phyloP scores from a whole-genome alignment of 92 coral and sea anemone species.

The Paragorgia papillata region DNA sequence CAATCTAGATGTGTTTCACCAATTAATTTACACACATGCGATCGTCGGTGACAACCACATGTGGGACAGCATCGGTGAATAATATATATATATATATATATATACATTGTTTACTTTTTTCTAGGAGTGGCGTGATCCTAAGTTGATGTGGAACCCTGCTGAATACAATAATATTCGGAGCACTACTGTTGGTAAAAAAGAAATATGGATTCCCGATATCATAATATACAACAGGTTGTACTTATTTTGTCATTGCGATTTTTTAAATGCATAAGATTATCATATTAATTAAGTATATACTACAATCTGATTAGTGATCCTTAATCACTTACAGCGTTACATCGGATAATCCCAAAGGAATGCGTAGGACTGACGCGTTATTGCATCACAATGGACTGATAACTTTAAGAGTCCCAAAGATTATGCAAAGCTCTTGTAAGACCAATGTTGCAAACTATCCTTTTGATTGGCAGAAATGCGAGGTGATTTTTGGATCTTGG shows the following conservation, averaged over 20 bases:
- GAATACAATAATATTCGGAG: slow-evolving; percentile 59
- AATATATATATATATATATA: too few relatives aligned
- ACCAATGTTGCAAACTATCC: slow-evolving; percentile 79
- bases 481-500: slow-evolving; percentile 91
- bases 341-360: not conserved
- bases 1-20: too few relatives aligned
- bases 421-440: slow-evolving; percentile 76
- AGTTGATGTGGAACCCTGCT: slow-evolving; percentile 73
- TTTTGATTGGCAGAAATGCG: slow-evolving; percentile 78
- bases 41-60: too few relatives aligned
- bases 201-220: slow-evolving; percentile 89
- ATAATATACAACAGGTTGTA: slow-evolving; percentile 80
- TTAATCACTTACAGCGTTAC: too few relatives aligned
- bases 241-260: not conserved
- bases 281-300: too few relatives aligned
- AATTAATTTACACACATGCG: too few relatives aligned
- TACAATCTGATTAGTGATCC: too few relatives aligned
- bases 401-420: slow-evolving; percentile 61
- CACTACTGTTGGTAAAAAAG: slow-evolving; percentile 58
- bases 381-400: slow-evolving; percentile 69
- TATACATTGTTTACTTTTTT: not conserved
- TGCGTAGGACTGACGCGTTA: slow-evolving; percentile 66
- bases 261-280: not conserved
- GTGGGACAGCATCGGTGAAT: too few relatives aligned
- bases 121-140: slow-evolving; percentile 72